Base-by-base conservation (phyloP, 2,888 invertebrate genomes). In the Dioctria linearis region DNA sequence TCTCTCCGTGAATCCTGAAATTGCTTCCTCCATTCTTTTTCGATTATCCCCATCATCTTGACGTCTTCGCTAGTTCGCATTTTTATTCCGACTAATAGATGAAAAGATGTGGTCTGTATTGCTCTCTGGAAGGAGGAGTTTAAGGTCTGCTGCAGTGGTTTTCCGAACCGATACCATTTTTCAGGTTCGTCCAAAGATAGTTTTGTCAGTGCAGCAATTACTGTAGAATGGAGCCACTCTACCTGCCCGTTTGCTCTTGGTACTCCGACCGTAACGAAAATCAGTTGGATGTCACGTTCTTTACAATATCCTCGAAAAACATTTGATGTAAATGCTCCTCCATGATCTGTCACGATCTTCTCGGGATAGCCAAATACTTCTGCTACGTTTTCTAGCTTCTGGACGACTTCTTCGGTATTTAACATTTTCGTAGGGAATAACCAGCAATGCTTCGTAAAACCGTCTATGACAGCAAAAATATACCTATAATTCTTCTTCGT, bases 401-500 rank as follows among this genome's bases (percentile, higher is more conserved):
- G 59, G 3, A 83, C 13, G 8, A 76, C 83, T 78, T 84, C 81
- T 37, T 83, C 80, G 3, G 81, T n/a, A 11, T 66, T 49, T 40
- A 80, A 66, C 9, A 75, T 61, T 61, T 83, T 83, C 37, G 82
- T 81, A 0, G 83, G 82, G 69, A 82, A 83, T 42, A 82, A 78
- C 82, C 82, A 83, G 13, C 69, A 69, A 39, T 81, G 86, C 73
- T 87, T 87, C 0, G 86, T 86, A 75, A 86, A 87, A 0, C 83
- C 86, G 82, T 87, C 86, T 0, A 87, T 81, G 2, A 87, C 76
- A 0, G 86, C 85, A 0, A 87, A 83, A 2, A 87, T 85, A 69
- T 87, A 84, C 42, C 85, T 85, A 61, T 87, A 87, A 6, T 83
- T 46, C 39, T 82, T 84, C 39, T 78, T 80, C 5, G 83, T 83